Evolutionary conservation across 1,140 invertebrate genomes (phyloP).

Genomic region (Atta colombica): DNA sequence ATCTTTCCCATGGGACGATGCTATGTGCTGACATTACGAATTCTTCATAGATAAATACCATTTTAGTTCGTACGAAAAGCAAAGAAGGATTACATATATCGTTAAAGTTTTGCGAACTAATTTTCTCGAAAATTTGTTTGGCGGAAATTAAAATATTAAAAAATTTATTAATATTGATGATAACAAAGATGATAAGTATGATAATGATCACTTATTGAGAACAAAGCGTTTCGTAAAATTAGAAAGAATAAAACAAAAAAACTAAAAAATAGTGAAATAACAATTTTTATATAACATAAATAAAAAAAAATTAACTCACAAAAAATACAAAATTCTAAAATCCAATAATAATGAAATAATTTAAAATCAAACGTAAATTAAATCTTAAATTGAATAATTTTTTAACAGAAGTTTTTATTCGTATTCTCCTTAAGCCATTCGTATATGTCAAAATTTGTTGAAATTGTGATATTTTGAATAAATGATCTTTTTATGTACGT

Average conservation of each 20-base stretch:
- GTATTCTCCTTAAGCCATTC: no score
- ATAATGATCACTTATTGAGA: neutral
- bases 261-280: neutral
- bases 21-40: slow-evolving; percentile 39
- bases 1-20: slow-evolving; percentile 21
- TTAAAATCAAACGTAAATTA: neutral
- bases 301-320: neutral
- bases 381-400: neutral
- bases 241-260: neutral
- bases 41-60: slow-evolving; percentile 45
- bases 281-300: neutral
- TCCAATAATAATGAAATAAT: neutral
- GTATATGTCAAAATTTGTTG: neutral
- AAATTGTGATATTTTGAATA: neutral
- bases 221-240: neutral
- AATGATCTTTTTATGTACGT: neutral
- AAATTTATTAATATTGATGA: slow-evolving; percentile 1
- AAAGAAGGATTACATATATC: neutral
- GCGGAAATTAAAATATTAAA: neutral
- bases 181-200: neutral
- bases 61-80: slow-evolving; percentile 1
- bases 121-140: neutral
- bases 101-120: neutral
- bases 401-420: neutral
- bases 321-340: slow-evolving; percentile 10